These are phyloP conservation scores for Cacoxenus indagator DNA, from an alignment of 2,888 invertebrate species.

Conservation along the genomic window DNA sequence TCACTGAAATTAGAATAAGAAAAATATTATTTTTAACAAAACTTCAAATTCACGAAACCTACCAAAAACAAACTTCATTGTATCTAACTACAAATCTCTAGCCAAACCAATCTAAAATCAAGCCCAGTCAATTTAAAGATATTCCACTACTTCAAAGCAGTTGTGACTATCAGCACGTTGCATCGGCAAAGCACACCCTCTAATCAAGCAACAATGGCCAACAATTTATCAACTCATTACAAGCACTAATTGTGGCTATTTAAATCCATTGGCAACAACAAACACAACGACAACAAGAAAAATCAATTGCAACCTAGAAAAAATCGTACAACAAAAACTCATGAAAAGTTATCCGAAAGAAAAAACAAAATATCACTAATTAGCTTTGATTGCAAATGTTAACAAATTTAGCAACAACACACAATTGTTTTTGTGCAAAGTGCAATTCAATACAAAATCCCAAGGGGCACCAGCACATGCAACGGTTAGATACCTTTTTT, in stretches of 20 bases:
- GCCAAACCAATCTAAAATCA: not conserved
- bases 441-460: conserved; percentile 16
- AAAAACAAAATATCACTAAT: conserved; percentile 36
- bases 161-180: conserved; percentile 11
- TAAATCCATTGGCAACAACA: conserved; percentile 2
- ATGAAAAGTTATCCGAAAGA: not conserved
- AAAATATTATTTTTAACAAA: too few species aligned
- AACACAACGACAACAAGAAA: not conserved
- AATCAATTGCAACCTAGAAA: conserved; percentile 26
- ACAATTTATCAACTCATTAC: conserved; percentile 49
- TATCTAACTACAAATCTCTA: not conserved
- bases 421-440: not conserved
- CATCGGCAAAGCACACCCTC: conserved; percentile 39
- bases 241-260: conserved; percentile 22
- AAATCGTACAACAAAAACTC: conserved; percentile 32
- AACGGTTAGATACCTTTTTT: not conserved
- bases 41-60: too few species aligned
- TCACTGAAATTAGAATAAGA: too few species aligned
- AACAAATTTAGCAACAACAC: not conserved
- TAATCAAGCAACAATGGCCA: conserved; percentile 46
- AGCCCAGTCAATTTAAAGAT: not conserved
- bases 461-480: not conserved
- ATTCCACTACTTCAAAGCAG: not conserved
- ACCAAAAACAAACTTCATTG: not conserved
- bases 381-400: conserved; percentile 27